Evolutionary conservation across 2,888 invertebrate genomes (phyloP).

Genomic region (Balanococcus diminutus): DNA sequence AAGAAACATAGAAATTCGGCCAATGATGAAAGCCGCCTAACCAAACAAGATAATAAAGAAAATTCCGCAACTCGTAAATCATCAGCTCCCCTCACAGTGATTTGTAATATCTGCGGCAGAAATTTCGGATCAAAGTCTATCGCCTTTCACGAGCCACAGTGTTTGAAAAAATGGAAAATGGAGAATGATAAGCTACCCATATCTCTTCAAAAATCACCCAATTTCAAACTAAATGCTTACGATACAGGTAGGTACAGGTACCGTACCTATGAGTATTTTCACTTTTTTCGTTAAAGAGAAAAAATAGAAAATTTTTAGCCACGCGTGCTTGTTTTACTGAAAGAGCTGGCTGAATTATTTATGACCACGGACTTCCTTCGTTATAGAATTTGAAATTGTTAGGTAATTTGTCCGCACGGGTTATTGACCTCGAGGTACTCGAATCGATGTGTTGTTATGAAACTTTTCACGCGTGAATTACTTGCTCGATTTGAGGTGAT

Average conservation of each 20-base stretch:
- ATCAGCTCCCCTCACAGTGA: slow-evolving; percentile 60
- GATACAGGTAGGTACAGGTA: background rate
- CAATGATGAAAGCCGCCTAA: background rate
- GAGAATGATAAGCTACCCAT: slow-evolving; percentile 69
- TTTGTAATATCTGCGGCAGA: slow-evolving; percentile 71
- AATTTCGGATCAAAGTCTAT: slow-evolving; percentile 70
- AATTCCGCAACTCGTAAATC: background rate
- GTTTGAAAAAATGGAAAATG: slow-evolving; percentile 69
- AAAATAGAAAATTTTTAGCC: background rate
- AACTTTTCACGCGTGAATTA: background rate
- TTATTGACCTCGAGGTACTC: background rate
- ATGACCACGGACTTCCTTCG: background rate
- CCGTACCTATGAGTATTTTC: background rate
- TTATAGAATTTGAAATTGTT: background rate
- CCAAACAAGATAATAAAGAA: background rate
- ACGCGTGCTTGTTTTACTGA: background rate
- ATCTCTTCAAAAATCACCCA: slow-evolving; percentile 59
- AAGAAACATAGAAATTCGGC: background rate
- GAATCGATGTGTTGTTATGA: background rate
- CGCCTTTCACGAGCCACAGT: slow-evolving; percentile 71
- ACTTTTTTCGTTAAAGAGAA: background rate
- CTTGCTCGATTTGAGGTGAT: background rate
- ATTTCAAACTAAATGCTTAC: background rate
- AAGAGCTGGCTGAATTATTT: background rate
- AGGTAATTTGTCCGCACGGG: background rate